A percentile compares a stretch with the other conserved stretches of the same genome.
Conservation (phyloP, 2,888 invertebrate genomes). For the Orthosia cruda region DNA sequence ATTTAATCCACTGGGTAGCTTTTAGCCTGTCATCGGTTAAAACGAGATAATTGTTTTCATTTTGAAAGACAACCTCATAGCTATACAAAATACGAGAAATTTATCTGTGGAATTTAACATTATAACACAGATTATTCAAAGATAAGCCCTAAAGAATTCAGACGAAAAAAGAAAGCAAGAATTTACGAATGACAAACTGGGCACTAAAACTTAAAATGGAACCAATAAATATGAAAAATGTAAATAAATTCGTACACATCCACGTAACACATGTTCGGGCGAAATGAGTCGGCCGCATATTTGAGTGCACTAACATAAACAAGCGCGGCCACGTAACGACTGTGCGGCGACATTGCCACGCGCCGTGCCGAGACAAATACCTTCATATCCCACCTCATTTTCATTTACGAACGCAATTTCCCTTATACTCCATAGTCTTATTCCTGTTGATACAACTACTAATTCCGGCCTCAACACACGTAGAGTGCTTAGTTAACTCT, state of each 20-base stretch:
- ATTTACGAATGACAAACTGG: conserved; percentile 34
- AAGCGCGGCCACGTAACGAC: conserved; percentile 14
- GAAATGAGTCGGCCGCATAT: conserved; percentile 55
- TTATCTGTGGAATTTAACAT: background rate
- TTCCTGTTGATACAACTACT: conserved; percentile 35
- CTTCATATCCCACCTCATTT: conserved; percentile 45
- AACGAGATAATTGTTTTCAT: conserved; percentile 5
- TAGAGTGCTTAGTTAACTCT: conserved; percentile 48
- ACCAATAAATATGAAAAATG: conserved; percentile 39
- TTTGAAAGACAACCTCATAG: background rate
- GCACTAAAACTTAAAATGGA: conserved; percentile 23
- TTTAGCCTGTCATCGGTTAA: background rate
- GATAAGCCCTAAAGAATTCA: conserved; percentile 19
- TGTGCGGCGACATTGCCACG: conserved; percentile 40
- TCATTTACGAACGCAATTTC: conserved; percentile 40
- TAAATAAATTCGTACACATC: conserved; percentile 27
- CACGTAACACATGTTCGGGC: conserved; percentile 14
- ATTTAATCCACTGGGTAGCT: conserved; percentile 7
- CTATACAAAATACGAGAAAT: background rate
- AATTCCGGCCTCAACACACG: conserved; percentile 32
- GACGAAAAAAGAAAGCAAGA: conserved; percentile 14
- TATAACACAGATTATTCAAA: background rate
- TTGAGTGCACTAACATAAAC: conserved; percentile 54
- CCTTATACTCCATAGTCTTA: conserved; percentile 20
- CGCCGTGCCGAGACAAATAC: conserved; percentile 28